Conservation (phyloP, 2,113 vertebrate species). For the Heloderma charlesbogerti region DNA sequence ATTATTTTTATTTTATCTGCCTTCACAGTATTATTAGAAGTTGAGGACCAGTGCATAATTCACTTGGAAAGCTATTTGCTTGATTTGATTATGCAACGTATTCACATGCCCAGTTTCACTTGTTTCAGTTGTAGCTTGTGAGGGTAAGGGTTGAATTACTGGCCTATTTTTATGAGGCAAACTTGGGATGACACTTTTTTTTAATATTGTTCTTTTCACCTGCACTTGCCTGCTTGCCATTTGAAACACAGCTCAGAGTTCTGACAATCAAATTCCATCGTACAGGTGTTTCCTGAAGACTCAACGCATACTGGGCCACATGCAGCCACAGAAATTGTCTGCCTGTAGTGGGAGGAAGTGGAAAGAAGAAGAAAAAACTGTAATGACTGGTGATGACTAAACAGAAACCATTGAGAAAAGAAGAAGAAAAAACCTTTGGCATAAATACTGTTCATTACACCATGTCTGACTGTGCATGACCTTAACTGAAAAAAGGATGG, state of each 20-base stretch:
- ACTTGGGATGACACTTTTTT: constrained; percentile 32
- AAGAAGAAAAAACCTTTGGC: not conserved
- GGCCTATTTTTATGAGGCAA: constrained; percentile 29
- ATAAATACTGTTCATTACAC: not conserved
- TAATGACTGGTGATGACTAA: constrained; percentile 29
- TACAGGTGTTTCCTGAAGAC: constrained; percentile 23
- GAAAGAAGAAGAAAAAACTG: not conserved
- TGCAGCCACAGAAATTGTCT: constrained; percentile 4
- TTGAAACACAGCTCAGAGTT: constrained; percentile 43
- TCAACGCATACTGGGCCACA: fast-evolving
- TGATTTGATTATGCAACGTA: not conserved
- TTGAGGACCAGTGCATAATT: constrained; percentile 10
- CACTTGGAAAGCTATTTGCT: not conserved
- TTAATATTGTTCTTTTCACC: not conserved
- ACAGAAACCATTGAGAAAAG: constrained; percentile 32
- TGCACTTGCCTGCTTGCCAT: constrained; percentile 36
- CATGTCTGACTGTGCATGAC: not conserved
- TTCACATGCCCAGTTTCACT: not conserved
- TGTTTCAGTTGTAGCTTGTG: not conserved
- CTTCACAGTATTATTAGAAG: constrained; percentile 18
- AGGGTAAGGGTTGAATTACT: not conserved
- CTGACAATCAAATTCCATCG: constrained; percentile 22
- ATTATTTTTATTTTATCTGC: not conserved
- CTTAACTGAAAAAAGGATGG: fast-evolving
- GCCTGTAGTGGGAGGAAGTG: fast-evolving